Evolutionary conservation across 2,888 invertebrate genomes (phyloP).

Genomic region (Apoda limacodes): DNA sequence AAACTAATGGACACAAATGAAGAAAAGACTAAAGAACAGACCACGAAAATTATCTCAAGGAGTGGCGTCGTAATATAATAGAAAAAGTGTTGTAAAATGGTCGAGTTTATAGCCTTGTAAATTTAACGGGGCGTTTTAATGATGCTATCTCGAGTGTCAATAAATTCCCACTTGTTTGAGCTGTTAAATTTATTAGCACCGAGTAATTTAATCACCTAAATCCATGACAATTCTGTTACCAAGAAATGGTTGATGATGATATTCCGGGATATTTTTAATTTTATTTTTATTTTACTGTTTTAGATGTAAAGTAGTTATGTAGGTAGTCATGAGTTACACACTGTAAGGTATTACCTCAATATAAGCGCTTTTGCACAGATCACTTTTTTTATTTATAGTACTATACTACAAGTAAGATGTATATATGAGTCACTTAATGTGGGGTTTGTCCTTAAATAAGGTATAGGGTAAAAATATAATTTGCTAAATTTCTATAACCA

Average conservation of each 20-base stretch:
- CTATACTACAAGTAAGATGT: too few relatives aligned
- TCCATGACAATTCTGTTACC: slow-evolving; percentile 63
- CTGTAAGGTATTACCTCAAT: slow-evolving; percentile 65
- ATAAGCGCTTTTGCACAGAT: slow-evolving; percentile 66
- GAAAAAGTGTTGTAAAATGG: too few relatives aligned
- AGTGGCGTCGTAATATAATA: slow-evolving; percentile 65
- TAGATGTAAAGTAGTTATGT: slow-evolving; percentile 51
- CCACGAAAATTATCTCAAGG: slow-evolving; percentile 58
- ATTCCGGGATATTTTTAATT: too few relatives aligned
- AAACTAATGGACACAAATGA: slow-evolving; percentile 49
- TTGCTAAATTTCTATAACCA: too few relatives aligned
- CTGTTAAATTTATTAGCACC: slow-evolving; percentile 18
- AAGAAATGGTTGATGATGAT: too few relatives aligned
- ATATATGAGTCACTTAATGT: too few relatives aligned
- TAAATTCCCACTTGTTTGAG: slow-evolving; percentile 55
- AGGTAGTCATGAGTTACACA: slow-evolving; percentile 66
- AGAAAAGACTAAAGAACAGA: slow-evolving; percentile 50
- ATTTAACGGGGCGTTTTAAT: slow-evolving; percentile 50
- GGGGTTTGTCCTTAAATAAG: too few relatives aligned
- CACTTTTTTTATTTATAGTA: slow-evolving; percentile 37
- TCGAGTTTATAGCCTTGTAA: slow-evolving; percentile 45
- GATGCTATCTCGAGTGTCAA: slow-evolving; percentile 47
- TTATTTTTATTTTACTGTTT: slow-evolving; percentile 32
- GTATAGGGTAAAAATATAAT: too few relatives aligned
- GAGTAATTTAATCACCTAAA: slow-evolving; percentile 17